These are phyloP conservation scores for Puntigrus tetrazona DNA, from an alignment of 2,113 vertebrate genomes.

Conservation along the genomic window DNA sequence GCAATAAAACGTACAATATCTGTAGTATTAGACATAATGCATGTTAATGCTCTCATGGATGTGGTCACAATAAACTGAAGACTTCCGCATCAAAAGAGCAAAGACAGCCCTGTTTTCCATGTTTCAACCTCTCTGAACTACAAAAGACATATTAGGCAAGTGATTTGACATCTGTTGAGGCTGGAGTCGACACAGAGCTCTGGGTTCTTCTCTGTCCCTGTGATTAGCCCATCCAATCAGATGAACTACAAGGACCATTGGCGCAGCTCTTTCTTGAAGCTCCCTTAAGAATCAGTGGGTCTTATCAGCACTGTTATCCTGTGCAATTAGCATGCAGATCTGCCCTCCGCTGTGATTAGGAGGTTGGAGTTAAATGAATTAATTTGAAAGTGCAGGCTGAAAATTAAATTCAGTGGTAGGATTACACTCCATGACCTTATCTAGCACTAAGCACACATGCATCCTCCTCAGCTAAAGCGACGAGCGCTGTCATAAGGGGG, in stretches of 20 bases:
- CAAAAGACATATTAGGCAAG: neutral
- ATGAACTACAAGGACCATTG: slow-evolving; percentile 13
- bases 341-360: slow-evolving; percentile 20
- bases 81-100: neutral
- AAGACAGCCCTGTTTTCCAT: neutral
- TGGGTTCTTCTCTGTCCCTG: neutral
- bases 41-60: neutral
- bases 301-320: slow-evolving; percentile 5
- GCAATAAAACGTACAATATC: neutral
- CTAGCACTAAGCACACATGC: slow-evolving; percentile 34
- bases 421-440: slow-evolving; percentile 47
- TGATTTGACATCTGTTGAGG: slow-evolving; percentile 17
- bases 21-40: neutral
- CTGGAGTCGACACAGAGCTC: neutral
- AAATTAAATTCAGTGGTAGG: slow-evolving; percentile 50
- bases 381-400: slow-evolving; percentile 42
- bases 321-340: slow-evolving; percentile 46
- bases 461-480: slow-evolving; percentile 25
- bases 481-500: neutral
- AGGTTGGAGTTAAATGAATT: slow-evolving; percentile 46
- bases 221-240: slow-evolving; percentile 14
- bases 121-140: neutral
- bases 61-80: neutral
- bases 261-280: neutral
- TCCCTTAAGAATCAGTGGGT: slow-evolving; percentile 16